These are phyloP conservation scores for Spialia ferax DNA, from an alignment of 2,888 invertebrate species.

Conservation along the genomic window DNA sequence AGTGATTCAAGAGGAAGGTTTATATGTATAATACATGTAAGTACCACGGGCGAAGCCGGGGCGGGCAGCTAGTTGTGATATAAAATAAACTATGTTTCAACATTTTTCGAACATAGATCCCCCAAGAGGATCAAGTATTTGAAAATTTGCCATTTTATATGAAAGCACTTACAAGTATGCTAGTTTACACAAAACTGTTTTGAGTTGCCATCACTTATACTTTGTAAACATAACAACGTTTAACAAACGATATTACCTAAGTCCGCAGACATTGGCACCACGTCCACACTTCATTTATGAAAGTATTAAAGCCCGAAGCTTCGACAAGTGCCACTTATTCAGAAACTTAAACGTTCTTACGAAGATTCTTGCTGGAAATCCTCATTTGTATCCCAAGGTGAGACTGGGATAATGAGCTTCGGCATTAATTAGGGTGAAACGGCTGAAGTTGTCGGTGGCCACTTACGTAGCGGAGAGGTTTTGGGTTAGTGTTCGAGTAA, in stretches of 20 bases:
- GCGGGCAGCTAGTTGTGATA: too few species aligned
- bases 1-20: too few species aligned
- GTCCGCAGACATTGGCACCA: conserved; percentile 13
- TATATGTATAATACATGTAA: neutral
- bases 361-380: conserved; percentile 29
- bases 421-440: conserved; percentile 33
- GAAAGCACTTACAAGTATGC: too few species aligned
- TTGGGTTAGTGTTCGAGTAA: conserved; percentile 25
- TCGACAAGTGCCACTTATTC: conserved; percentile 31
- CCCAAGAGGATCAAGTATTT: too few species aligned
- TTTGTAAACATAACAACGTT: neutral
- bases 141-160: too few species aligned
- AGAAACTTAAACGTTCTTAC: conserved; percentile 31
- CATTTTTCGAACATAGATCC: too few species aligned
- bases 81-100: too few species aligned
- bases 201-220: neutral
- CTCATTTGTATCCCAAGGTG: conserved; percentile 30
- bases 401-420: conserved; percentile 34
- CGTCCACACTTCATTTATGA: conserved; percentile 29
- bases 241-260: conserved; percentile 25
- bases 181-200: too few species aligned
- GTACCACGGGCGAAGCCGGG: too few species aligned
- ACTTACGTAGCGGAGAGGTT: conserved; percentile 13
- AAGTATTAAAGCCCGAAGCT: conserved; percentile 29
- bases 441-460: conserved; percentile 30